Evolutionary conservation across 2,113 vertebrate species (phyloP).

Genomic region (Xiphias gladius): DNA sequence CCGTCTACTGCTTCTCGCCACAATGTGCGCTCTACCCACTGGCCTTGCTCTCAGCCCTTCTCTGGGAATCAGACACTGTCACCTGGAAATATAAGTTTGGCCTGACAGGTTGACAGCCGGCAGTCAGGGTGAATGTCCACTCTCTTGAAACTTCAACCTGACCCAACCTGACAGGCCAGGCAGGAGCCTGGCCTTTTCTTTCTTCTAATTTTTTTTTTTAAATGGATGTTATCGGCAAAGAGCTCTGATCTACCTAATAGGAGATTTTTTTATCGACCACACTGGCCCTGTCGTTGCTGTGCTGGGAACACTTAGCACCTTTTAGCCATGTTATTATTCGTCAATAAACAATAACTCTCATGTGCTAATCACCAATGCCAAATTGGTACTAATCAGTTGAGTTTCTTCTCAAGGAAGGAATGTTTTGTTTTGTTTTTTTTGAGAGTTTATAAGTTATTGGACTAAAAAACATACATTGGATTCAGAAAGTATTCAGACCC

Average conservation of each 20-base stretch:
- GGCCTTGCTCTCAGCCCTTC: slow-evolving; percentile 7
- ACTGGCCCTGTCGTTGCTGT: slow-evolving; percentile 4
- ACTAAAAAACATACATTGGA: background rate
- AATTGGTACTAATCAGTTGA: background rate
- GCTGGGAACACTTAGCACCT: slow-evolving; percentile 10
- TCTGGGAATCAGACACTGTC: slow-evolving; percentile 58
- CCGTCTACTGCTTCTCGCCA: background rate
- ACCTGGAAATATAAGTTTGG: slow-evolving; percentile 65
- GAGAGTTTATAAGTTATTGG: too few relatives aligned
- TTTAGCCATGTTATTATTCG: slow-evolving; percentile 22
- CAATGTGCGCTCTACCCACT: background rate
- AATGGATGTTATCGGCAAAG: slow-evolving; percentile 23
- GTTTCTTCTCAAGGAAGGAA: background rate
- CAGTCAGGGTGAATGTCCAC: slow-evolving; percentile 52
- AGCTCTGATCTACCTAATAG: slow-evolving; percentile 27
- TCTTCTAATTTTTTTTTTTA: slow-evolving; percentile 1
- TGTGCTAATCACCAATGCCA: background rate
- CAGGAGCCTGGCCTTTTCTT: slow-evolving; percentile 22
- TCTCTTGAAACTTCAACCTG: slow-evolving; percentile 36
- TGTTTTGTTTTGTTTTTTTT: background rate
- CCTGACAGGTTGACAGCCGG: slow-evolving; percentile 71
- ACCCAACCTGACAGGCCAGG: slow-evolving; percentile 53
- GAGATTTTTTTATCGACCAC: background rate
- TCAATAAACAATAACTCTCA: background rate
- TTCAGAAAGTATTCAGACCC: background rate